phyloP scores from a whole-genome alignment of 2,113 vertebrate species.

The Amazona guildingii region DNA sequence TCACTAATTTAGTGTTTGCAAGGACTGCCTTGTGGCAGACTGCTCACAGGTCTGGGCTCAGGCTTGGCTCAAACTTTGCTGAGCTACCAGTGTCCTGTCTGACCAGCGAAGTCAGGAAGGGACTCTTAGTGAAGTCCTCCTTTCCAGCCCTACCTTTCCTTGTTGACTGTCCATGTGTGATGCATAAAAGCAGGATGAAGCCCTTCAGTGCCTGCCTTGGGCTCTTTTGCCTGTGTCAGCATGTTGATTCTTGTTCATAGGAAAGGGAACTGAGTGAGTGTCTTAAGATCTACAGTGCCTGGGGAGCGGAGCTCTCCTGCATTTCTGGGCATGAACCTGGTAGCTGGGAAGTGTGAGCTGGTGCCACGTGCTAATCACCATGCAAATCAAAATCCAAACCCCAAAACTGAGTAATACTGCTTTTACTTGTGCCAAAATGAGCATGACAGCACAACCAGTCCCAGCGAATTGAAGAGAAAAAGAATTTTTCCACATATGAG shows the following conservation, averaged over 20 bases:
- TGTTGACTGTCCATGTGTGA: neutral
- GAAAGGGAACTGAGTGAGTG: accelerated
- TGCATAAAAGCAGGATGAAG: neutral
- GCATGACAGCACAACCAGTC: neutral
- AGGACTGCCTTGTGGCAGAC: neutral
- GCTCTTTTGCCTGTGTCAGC: neutral
- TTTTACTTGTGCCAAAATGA: neutral
- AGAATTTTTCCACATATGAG: neutral
- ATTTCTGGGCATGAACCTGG: neutral
- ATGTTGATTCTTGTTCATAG: neutral
- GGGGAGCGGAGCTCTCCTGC: neutral
- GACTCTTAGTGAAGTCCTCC: neutral
- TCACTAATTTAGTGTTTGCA: neutral
- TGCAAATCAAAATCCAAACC: neutral
- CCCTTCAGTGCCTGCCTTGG: neutral
- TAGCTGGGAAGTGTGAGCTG: neutral
- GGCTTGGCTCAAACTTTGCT: neutral
- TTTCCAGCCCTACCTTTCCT: neutral
- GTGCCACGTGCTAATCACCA: accelerated
- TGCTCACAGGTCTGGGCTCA: neutral
- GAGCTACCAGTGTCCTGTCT: neutral
- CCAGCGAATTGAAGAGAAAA: neutral
- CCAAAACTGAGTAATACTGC: neutral
- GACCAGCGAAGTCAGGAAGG: neutral
- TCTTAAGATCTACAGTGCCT: neutral